Evolutionary conservation across 2,888 invertebrate species (phyloP), one percentile per base, ranked within the genome.

Genomic region (Lymantria monacha): DNA sequence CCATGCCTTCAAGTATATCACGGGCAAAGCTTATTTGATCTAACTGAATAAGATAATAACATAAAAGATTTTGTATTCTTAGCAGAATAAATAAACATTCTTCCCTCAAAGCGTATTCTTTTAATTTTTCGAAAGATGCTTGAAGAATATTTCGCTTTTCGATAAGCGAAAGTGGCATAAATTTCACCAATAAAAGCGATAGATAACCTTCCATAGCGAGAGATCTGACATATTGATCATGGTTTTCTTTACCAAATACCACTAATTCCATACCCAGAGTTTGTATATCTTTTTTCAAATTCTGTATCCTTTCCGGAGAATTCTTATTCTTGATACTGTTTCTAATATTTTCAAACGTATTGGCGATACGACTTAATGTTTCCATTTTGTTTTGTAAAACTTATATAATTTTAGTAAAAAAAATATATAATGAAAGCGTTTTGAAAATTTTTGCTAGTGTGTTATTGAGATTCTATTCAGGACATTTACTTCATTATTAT

Each of bases 61-160:
- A 91, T 46, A 93, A 77, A 57, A 93, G 90, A 67, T 94, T 94
- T 51, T 93, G 90, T 38, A 93, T 84, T 68, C 93, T 85, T 46
- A 93, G 79, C 40, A 92, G 81, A 51, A 93, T 84, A 68, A 93
- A 94, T 1, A 89, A 76, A 51, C 87, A 87, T 68, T 90, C 90
- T 10, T 81, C 79, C 40, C 79, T 69, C 1, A 84, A 63, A 0
- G 81, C 80, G 48, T 71, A 75, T 0, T 73, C 81, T 51, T 83
- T 87, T 5, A 90, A 57, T 60, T 90, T 90, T 0, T 87, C 83
- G 48, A 74, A 87, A 3, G 81, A 76, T 8, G 65, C 55, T 14
- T 81, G 77, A 0, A 91, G 79, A 8, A 83, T 64, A 56, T 87
- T 84, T 30, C 74, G 74, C 61, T 88, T 90, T 51, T 91, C 89